Base-by-base conservation (phyloP, 2,797 vertebrate genomes). In the Fratercula arctica region DNA sequence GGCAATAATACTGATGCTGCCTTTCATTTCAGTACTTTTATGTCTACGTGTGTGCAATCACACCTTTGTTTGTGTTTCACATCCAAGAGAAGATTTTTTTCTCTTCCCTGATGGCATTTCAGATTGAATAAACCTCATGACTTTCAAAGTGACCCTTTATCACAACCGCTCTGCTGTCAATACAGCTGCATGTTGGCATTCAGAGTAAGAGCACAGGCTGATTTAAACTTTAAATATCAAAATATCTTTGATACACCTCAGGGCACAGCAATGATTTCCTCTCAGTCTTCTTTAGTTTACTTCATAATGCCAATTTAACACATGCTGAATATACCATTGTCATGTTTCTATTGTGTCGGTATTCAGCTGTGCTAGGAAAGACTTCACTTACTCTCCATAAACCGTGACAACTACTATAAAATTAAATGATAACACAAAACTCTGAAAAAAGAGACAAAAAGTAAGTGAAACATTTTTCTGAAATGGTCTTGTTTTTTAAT, bases 221-320 rank as follows among this genome's bases (percentile, higher is more conserved):
- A 90, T 94, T 72, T 96, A 92, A 95, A 95, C 84, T 96, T 91
- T 94, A 97, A 96, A 96, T 95, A 91, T 16, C 80, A 79, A 88
- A 77, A 48, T 66, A 86, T 69, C 82, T 88, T 72, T 51, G 54
- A 69, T 33, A 51, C 2, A 51, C 46, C 81, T 66, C 9, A 3
- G 81, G 93, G 29, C 73, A 90, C 12, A 68, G 60, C 31, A 89
- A 26, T 61, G 19, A 61, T 83, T 85, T 93, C 39, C 53, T 93
- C 66, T 4, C 9, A 87, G 43, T 69, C 94, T 90, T 72, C 67
- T 78, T 78, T 75, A 84, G 24, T 85, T 92, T 93, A 61, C 37
- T 87, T 89, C 35, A 24, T 77, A 87, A 93, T 59, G 75, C 60
- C 92, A 87, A 80, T 92, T 89, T 80, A 80, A 87, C 57, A 91